Conservation (phyloP, 2,888 invertebrate species). For the Portevinia maculata region DNA sequence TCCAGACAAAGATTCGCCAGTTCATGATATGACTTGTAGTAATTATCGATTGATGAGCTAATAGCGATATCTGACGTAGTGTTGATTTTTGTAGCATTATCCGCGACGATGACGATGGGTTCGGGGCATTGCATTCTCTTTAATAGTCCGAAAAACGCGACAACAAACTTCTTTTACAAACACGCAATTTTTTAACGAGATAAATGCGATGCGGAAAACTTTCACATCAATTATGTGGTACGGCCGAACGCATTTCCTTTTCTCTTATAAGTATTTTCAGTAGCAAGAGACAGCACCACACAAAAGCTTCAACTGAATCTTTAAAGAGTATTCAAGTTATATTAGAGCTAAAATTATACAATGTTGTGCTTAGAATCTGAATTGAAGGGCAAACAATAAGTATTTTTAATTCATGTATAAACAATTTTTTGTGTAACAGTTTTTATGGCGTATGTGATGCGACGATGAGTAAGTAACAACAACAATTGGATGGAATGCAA, state of each 20-base stretch:
- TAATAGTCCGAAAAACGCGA: slow-evolving; percentile 15
- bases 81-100: slow-evolving; percentile 37
- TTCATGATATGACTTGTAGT: slow-evolving; percentile 65
- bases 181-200: slow-evolving; percentile 11
- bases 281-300: neutral
- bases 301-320: neutral
- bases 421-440: slow-evolving; percentile 17
- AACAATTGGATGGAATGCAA: slow-evolving; percentile 11
- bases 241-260: slow-evolving; percentile 20
- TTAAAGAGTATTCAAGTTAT: neutral
- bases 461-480: neutral
- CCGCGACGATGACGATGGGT: slow-evolving; percentile 47
- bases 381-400: slow-evolving; percentile 12
- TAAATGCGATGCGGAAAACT: slow-evolving; percentile 19
- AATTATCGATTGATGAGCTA: slow-evolving; percentile 66
- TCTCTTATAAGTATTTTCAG: neutral
- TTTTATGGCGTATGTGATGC: slow-evolving; percentile 6
- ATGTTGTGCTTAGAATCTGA: slow-evolving; percentile 16
- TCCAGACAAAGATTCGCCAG: slow-evolving; percentile 61
- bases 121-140: slow-evolving; percentile 62
- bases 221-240: slow-evolving; percentile 39
- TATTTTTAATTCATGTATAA: slow-evolving; percentile 38
- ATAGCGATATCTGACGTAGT: slow-evolving; percentile 37
- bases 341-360: slow-evolving; percentile 17
- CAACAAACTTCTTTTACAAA: slow-evolving; percentile 23